Evolutionary conservation across 2,113 vertebrate species (phyloP).

Genomic region (Eulacestoma nigropectus): DNA sequence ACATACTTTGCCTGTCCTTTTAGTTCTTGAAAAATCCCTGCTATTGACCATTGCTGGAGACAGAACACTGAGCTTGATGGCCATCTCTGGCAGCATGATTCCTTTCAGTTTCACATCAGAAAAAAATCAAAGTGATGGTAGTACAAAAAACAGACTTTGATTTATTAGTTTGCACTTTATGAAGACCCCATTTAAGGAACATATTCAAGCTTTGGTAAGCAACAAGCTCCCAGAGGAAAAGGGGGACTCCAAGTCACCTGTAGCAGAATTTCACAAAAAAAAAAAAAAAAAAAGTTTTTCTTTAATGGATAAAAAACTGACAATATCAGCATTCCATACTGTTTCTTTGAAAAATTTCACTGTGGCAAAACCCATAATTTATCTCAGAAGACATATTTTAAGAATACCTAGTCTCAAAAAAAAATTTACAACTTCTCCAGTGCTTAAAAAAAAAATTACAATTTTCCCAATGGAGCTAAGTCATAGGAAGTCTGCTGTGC

Average conservation of each 20-base stretch:
- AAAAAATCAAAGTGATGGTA: neutral
- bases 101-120: neutral
- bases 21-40: neutral
- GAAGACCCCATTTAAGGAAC: neutral
- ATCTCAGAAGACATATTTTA: neutral
- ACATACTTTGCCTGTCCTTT: neutral
- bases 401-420: neutral
- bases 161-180: neutral
- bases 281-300: accelerated
- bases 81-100: neutral
- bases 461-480: neutral
- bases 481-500: neutral
- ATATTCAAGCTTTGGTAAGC: neutral
- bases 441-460: neutral
- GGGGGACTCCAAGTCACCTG: accelerated
- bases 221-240: neutral
- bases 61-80: neutral
- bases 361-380: neutral
- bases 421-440: neutral
- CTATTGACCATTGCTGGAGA: neutral
- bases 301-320: neutral
- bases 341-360: neutral
- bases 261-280: neutral
- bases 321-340: neutral
- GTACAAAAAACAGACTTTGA: neutral